A percentile compares a stretch with the other conserved stretches of the same genome.
phyloP scores from a whole-genome alignment of 2,113 vertebrate species.

The Pelodiscus sinensis region DNA sequence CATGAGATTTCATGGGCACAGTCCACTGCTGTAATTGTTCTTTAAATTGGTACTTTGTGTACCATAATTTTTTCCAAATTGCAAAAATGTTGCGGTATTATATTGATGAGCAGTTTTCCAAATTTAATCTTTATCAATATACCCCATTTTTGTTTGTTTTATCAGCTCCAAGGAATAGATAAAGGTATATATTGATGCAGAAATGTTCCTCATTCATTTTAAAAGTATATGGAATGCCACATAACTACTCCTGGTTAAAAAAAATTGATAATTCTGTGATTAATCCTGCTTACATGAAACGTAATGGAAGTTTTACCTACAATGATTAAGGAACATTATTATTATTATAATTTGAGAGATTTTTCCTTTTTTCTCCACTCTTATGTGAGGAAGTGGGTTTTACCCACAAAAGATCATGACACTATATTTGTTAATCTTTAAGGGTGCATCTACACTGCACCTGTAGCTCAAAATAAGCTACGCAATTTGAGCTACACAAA shows the following conservation, averaged over 20 bases:
- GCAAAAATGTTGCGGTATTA: neutral
- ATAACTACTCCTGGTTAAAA: neutral
- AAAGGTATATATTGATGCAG: neutral
- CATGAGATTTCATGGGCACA: no score
- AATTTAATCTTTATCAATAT: neutral
- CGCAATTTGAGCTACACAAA: no score
- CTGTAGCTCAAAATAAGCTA: no score
- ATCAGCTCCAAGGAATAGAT: neutral
- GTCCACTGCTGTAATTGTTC: neutral
- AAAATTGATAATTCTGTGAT: neutral
- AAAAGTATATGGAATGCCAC: neutral
- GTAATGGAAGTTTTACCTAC: constrained; percentile 5
- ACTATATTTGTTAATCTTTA: no score
- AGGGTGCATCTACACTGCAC: no score
- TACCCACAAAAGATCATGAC: no score
- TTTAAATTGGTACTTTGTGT: neutral
- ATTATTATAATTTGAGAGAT: neutral
- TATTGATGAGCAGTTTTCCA: neutral
- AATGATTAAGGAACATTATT: neutral
- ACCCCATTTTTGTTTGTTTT: neutral
- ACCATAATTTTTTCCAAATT: neutral
- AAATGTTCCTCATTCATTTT: neutral
- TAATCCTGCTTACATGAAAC: neutral
- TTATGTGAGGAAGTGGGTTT: no score
- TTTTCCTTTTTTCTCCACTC: no score